These are phyloP conservation scores for Cecidostiba fungosa DNA, from an alignment of 2,888 invertebrate species.

Conservation along the genomic window DNA sequence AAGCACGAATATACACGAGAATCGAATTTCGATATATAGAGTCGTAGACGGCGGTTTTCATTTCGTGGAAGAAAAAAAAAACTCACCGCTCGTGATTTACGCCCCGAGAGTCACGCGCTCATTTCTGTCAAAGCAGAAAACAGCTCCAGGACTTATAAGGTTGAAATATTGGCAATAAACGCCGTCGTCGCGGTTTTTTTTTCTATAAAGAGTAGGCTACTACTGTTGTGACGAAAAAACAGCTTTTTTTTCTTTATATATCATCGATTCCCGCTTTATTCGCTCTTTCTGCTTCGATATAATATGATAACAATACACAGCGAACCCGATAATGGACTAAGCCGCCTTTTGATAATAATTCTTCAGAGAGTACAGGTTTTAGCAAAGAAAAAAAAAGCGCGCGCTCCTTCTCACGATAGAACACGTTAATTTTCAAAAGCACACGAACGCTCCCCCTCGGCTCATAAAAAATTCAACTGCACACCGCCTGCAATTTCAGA, in stretches of 20 bases:
- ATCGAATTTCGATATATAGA: constrained; percentile 35
- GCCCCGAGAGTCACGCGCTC: constrained; percentile 3
- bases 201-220: too few species aligned
- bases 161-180: constrained; percentile 59
- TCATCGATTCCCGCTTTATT: constrained; percentile 58
- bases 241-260: constrained; percentile 12
- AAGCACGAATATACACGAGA: not conserved
- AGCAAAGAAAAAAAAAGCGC: not conserved
- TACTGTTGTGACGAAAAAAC: constrained; percentile 21
- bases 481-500: not conserved
- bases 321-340: constrained; percentile 31
- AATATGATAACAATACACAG: constrained; percentile 28
- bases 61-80: not conserved
- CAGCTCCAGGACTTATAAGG: constrained; percentile 47
- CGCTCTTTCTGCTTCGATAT: not conserved
- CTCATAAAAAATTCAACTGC: constrained; percentile 22
- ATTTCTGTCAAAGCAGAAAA: constrained; percentile 51
- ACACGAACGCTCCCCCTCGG: not conserved
- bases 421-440: constrained; percentile 3
- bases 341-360: constrained; percentile 20
- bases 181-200: not conserved
- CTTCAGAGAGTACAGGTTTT: constrained; percentile 4
- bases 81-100: constrained; percentile 41
- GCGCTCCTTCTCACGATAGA: constrained; percentile 14
- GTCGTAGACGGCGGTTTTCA: not conserved